Evolutionary conservation across 2,797 vertebrate genomes (phyloP).

Genomic region (Melanotaenia maccullochi): DNA sequence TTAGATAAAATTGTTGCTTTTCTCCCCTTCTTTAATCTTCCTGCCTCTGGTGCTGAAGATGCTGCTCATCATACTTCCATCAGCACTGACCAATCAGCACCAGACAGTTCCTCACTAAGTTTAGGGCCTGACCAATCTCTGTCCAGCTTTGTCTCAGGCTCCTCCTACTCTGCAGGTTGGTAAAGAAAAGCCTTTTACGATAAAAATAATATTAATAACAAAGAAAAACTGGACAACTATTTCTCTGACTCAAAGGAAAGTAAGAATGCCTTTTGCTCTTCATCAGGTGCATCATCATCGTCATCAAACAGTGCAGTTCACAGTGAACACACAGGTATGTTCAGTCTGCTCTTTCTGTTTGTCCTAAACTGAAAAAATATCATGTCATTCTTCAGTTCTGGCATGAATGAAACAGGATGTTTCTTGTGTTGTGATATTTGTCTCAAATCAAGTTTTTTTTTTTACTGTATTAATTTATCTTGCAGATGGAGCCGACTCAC

Average conservation of each 20-base stretch:
- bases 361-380: neutral
- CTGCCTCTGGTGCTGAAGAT: conserved; percentile 28
- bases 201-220: neutral
- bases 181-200: neutral
- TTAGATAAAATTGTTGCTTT: neutral
- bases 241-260: neutral
- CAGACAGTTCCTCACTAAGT: conserved; percentile 29
- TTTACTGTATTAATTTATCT: conserved; percentile 9
- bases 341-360: neutral
- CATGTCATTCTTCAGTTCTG: neutral
- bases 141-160: conserved; percentile 34
- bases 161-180: conserved; percentile 55
- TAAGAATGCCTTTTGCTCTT: conserved; percentile 12
- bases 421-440: neutral
- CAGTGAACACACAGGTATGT: conserved; percentile 40
- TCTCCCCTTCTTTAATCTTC: neutral
- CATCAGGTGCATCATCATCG: conserved; percentile 16
- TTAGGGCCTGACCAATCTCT: conserved; percentile 48
- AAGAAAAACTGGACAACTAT: neutral
- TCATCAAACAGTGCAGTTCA: conserved; percentile 18
- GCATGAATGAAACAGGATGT: neutral
- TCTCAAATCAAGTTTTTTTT: neutral
- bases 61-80: conserved; percentile 25
- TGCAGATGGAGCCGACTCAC: conserved; percentile 52
- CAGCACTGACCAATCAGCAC: conserved; percentile 44